Evolutionary conservation across 2,113 vertebrate genomes (phyloP).

Genomic region (Pavo muticus): DNA sequence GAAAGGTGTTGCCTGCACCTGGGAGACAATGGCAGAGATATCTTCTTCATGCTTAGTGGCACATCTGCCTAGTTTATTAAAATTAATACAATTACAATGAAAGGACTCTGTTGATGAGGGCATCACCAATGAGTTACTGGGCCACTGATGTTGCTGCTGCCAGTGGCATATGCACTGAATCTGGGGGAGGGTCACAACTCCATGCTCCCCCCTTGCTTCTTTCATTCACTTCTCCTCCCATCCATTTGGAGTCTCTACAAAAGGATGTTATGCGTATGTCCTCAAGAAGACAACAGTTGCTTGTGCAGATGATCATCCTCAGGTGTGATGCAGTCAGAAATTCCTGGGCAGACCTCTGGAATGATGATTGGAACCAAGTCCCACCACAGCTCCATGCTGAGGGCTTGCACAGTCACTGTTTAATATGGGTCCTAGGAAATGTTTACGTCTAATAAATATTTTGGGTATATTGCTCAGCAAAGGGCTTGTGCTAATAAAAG

Average conservation of each 20-base stretch:
- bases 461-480: not conserved
- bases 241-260: not conserved
- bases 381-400: not conserved
- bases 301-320: not conserved
- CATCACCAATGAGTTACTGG: not conserved
- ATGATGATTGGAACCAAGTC: accelerated
- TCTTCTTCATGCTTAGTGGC: not conserved
- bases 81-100: not conserved
- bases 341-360: accelerated
- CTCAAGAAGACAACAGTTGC: not conserved
- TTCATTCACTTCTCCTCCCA: not conserved
- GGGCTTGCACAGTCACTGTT: not conserved
- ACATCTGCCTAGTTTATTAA: not conserved
- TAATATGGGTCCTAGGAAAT: not conserved
- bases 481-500: not conserved
- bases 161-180: not conserved
- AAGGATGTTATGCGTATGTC: not conserved
- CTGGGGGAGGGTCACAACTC: not conserved
- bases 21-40: not conserved
- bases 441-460: not conserved
- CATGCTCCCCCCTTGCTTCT: not conserved
- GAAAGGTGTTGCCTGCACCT: not conserved
- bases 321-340: not conserved
- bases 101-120: not conserved
- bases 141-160: not conserved